These are phyloP conservation scores for Heterodera filipjevi DNA, from an alignment of 2,888 invertebrate genomes.

Conservation along the genomic window DNA sequence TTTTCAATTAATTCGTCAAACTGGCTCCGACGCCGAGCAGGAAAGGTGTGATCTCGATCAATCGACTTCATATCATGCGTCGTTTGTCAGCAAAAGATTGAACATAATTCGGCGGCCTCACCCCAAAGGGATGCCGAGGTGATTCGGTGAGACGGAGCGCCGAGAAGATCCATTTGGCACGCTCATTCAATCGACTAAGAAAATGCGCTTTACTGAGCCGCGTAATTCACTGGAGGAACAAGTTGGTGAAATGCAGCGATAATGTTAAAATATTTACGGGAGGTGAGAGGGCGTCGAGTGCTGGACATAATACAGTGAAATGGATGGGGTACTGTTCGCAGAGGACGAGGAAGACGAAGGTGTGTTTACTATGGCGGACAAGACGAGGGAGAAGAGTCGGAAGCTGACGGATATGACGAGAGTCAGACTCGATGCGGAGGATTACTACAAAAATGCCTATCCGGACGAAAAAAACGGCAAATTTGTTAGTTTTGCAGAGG, in stretches of 20 bases:
- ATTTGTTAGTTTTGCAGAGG: not conserved
- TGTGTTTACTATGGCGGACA: slow-evolving; percentile 41
- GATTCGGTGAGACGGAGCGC: no score
- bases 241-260: slow-evolving; percentile 1
- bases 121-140: not conserved
- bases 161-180: slow-evolving; percentile 55
- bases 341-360: slow-evolving; percentile 43
- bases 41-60: not conserved
- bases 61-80: no score
- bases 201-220: slow-evolving; percentile 24
- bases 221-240: not conserved
- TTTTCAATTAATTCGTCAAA: not conserved
- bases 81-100: no score
- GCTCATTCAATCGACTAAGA: slow-evolving; percentile 47
- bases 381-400: slow-evolving; percentile 43
- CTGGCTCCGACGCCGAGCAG: not conserved
- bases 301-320: not conserved
- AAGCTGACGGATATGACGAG: slow-evolving; percentile 52
- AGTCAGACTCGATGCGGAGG: slow-evolving; percentile 62
- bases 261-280: not conserved
- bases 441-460: slow-evolving; percentile 63
- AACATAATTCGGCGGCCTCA: not conserved
- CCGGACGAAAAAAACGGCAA: slow-evolving; percentile 59
- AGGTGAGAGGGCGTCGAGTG: not conserved
- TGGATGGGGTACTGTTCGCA: not conserved